Evolutionary conservation across 2,888 invertebrate species (phyloP).

Genomic region (Lottia gigantea): DNA sequence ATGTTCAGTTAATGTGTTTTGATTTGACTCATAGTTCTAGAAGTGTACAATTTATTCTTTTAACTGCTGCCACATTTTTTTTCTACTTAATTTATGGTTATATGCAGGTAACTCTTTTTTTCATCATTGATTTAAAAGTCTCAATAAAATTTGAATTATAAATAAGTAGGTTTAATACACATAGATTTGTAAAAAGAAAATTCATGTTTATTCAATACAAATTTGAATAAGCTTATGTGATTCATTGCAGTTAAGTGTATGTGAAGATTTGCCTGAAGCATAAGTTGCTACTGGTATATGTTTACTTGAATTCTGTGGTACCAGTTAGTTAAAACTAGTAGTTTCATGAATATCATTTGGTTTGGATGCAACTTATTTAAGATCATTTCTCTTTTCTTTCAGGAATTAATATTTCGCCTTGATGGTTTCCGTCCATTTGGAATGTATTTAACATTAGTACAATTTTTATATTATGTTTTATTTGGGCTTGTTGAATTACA

Average conservation of each 20-base stretch:
- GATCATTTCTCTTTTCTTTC: constrained; percentile 23
- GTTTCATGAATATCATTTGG: background rate
- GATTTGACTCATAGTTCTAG: constrained; percentile 77
- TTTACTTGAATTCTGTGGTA: background rate
- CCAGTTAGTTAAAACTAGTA: background rate
- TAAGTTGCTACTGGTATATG: background rate
- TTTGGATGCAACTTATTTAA: background rate
- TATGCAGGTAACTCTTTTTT: constrained; percentile 71
- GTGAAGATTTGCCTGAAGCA: too few species aligned
- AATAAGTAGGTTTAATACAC: background rate
- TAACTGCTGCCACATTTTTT: constrained; percentile 84
- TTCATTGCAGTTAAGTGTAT: too few species aligned
- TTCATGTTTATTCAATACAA: too few species aligned
- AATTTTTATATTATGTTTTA: constrained; percentile 86
- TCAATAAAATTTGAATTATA: too few species aligned
- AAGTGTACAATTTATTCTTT: constrained; percentile 80
- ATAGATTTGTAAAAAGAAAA: too few species aligned
- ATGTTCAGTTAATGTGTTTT: constrained; percentile 76
- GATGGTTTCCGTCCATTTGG: constrained; percentile 90
- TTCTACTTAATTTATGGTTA: constrained; percentile 93
- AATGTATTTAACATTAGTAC: constrained; percentile 90
- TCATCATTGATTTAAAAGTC: too few species aligned
- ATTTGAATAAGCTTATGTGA: too few species aligned
- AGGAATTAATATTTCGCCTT: constrained; percentile 91
- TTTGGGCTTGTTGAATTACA: constrained; percentile 83